Evolutionary conservation across 1,140 invertebrate genomes (phyloP).

Genomic region (Calephelis nemesis): DNA sequence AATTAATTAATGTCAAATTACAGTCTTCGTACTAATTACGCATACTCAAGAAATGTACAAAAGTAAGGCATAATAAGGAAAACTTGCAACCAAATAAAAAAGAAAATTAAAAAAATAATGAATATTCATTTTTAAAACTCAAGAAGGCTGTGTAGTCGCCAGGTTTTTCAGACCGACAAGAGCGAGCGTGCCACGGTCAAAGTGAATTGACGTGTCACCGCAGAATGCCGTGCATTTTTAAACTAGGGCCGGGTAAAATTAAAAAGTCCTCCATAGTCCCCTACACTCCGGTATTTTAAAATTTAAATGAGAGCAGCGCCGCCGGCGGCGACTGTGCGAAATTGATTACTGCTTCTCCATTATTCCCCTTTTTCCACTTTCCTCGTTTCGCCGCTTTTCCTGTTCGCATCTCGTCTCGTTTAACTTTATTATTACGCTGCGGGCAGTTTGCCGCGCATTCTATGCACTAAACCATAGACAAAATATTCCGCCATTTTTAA

Average conservation of each 20-base stretch:
- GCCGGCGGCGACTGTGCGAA: conserved; percentile 71
- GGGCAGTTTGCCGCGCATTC: conserved; percentile 32
- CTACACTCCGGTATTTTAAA: conserved; percentile 73
- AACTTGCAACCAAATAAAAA: too few species aligned
- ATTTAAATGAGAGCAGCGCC: conserved; percentile 75
- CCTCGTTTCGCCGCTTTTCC: conserved; percentile 61
- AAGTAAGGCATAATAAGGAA: too few species aligned
- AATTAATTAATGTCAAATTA: too few species aligned
- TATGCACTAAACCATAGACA: neutral
- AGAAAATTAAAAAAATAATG: neutral
- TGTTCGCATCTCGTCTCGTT: conserved; percentile 70
- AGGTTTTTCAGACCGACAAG: conserved; percentile 16
- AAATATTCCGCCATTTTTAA: conserved; percentile 1
- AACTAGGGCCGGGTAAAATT: conserved; percentile 69
- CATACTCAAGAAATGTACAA: too few species aligned
- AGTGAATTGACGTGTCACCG: conserved; percentile 74
- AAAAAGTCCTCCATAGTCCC: conserved; percentile 71
- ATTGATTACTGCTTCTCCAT: conserved; percentile 78
- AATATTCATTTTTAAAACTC: neutral
- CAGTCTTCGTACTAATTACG: too few species aligned
- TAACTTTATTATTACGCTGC: conserved; percentile 64
- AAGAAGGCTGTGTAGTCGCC: conserved; percentile 16
- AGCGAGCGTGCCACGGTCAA: conserved; percentile 44
- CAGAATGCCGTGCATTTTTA: conserved; percentile 73
- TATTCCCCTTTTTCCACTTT: conserved; percentile 77